Conservation (phyloP, 2,797 vertebrate species). For the Streptopelia turtur region DNA sequence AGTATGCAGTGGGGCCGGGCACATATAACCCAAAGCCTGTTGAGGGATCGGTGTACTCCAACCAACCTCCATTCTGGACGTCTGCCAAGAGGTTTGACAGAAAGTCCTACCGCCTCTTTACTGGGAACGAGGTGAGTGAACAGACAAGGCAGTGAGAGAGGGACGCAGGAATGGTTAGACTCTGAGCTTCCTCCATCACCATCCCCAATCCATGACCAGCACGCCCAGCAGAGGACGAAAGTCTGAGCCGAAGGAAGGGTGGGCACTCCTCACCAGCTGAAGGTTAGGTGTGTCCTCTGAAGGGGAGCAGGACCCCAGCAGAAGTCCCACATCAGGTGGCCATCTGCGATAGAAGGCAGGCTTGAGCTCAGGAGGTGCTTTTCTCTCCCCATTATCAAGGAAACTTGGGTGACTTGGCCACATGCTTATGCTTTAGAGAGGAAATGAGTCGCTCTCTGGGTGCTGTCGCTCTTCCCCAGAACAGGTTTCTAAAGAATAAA, state of each 20-base stretch:
- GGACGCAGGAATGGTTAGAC: not conserved
- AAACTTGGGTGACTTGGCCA: not conserved
- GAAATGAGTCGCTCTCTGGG: not conserved
- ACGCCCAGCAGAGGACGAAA: not conserved
- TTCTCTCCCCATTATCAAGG: not conserved
- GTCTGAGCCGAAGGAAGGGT: not conserved
- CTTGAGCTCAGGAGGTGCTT: not conserved
- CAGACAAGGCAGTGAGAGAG: not conserved
- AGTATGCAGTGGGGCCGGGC: conserved; percentile 67
- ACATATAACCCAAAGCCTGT: conserved; percentile 43
- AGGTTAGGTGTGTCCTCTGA: not conserved
- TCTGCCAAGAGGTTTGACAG: conserved; percentile 64
- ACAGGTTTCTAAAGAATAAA: not conserved
- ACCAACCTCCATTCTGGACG: conserved; percentile 68
- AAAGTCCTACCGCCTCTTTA: conserved; percentile 20
- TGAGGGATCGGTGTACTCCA: not conserved
- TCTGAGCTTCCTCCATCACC: not conserved
- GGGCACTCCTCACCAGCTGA: not conserved
- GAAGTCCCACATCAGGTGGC: not conserved
- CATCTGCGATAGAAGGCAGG: not conserved
- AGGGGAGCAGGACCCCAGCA: not conserved
- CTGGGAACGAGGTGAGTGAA: conserved; percentile 67
- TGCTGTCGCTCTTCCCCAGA: not conserved
- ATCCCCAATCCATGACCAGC: not conserved
- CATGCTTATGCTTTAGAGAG: not conserved